phyloP scores from a whole-genome alignment of 2,797 vertebrate genomes.

The Sebastes alutus region DNA sequence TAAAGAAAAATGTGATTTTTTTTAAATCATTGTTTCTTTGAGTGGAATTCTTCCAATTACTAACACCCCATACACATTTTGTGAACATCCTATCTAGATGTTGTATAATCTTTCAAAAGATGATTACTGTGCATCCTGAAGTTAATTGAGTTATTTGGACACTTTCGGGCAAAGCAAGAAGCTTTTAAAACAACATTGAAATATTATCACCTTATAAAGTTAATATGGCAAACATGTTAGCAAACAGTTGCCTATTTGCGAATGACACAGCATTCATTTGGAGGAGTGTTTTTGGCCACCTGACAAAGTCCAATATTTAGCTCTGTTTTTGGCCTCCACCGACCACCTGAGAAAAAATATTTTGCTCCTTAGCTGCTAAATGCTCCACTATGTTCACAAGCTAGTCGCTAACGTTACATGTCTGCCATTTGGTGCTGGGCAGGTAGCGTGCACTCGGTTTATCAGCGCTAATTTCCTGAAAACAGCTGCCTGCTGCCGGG shows the following conservation, averaged over 20 bases:
- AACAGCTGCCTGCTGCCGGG: background rate
- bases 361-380: background rate
- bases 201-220: background rate
- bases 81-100: background rate
- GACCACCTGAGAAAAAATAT: background rate
- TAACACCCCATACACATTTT: background rate
- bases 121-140: background rate
- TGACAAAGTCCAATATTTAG: background rate
- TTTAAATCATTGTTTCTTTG: background rate
- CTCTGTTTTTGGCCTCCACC: background rate
- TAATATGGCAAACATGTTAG: background rate
- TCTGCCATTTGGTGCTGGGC: background rate
- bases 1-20: constrained; percentile 33
- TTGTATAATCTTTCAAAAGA: background rate
- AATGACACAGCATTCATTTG: background rate
- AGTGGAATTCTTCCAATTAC: background rate
- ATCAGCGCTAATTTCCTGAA: background rate
- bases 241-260: background rate
- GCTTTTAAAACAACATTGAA: background rate
- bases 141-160: background rate
- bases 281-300: background rate
- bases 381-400: background rate
- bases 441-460: background rate
- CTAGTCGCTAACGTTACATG: background rate
- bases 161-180: background rate